Conservation (phyloP, 2,888 invertebrate species). For the Drosophila demipolita region DNA sequence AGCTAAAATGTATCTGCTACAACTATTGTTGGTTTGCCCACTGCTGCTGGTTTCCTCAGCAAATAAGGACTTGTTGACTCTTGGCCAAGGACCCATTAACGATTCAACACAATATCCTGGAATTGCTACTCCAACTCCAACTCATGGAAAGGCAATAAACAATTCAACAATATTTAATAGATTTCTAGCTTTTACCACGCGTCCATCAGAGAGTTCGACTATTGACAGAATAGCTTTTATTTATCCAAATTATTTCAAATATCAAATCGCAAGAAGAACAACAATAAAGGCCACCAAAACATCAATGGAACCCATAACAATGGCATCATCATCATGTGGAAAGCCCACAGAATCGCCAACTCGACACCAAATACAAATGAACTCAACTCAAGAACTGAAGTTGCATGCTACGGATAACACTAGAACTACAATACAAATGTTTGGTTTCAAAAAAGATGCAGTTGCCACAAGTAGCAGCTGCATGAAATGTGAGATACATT, state of each 20-base stretch:
- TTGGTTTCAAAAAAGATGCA: neutral
- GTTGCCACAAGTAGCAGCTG: neutral
- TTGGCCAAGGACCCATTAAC: neutral
- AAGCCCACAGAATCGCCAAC: constrained; percentile 2
- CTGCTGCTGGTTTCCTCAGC: neutral
- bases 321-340: neutral
- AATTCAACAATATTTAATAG: constrained; percentile 11
- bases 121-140: neutral
- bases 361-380: neutral
- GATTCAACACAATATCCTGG: too few species aligned
- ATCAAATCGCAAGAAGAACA: neutral
- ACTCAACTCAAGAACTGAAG: neutral
- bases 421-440: constrained; percentile 2
- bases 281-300: neutral
- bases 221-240: neutral
- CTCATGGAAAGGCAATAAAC: neutral
- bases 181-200: neutral
- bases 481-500: neutral
- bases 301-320: too few species aligned
- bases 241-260: neutral
- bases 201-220: neutral
- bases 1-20: constrained; percentile 26
- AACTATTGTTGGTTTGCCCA: constrained; percentile 1
- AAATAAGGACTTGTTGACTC: neutral
- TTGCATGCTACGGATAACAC: neutral